Evolutionary conservation across 2,888 invertebrate genomes (phyloP), one percentile per base, ranked within the genome.

Genomic region (Molorchus minor): DNA sequence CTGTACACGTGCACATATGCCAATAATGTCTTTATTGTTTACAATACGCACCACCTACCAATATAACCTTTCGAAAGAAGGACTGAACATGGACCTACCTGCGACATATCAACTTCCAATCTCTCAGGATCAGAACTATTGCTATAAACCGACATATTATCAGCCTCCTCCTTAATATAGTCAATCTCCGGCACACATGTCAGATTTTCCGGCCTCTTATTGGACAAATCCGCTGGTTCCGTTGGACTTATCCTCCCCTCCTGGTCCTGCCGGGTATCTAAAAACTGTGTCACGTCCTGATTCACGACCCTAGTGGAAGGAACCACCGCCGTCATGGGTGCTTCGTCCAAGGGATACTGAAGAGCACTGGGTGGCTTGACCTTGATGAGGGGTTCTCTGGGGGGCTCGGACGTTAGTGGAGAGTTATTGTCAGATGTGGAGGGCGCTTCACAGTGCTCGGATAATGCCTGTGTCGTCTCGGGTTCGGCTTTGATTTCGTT

Each of bases 51-150:
- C n/a, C n/a, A n/a, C 2, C 12, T 29, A 29, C 10, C 3, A 51
- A 53, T 51, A 15, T 36, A 25, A 21, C n/a, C n/a, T n/a, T n/a
- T n/a, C n/a, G n/a, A n/a, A n/a, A n/a, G n/a, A n/a, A n/a, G n/a
- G n/a, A n/a, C n/a, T n/a, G n/a, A n/a, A n/a, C n/a, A n/a, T n/a
- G n/a, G n/a, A 8, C 25, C 25, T 73, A 80, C 82, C 73, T 82
- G 82, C 29, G 82, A 82, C 77, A 88, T 87, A 77, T 90, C 90
- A 79, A 90, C 90, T 73, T 90, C 90, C 70, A 91, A 80, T 71
- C 90, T 82, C 69, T 89, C 90, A 1, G 89, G 89, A 81, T 92
- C 91, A 0, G 91, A 90, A 67, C 88, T 88, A 75, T 87, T 88
- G 77, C 89, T 89, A 77, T 86, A 88, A 65, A 86, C 76, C 1